phyloP scores from a whole-genome alignment of 1,140 invertebrate species.

The Drosophila melanogaster region DNA sequence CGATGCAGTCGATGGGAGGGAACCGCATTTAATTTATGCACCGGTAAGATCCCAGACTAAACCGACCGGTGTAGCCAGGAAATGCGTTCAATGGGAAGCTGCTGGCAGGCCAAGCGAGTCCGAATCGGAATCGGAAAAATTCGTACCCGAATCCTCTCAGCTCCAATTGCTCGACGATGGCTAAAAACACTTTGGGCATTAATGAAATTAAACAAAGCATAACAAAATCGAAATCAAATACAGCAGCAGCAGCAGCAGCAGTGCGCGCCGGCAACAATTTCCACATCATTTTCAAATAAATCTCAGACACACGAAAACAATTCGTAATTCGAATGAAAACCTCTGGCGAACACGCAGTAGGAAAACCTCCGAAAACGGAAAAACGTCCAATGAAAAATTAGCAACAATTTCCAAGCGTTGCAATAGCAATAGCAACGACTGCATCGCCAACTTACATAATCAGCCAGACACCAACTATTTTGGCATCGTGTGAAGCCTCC shows the following conservation, averaged over 20 bases:
- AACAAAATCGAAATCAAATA: conserved; percentile 59
- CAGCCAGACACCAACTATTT: conserved; percentile 48
- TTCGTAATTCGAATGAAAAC: conserved; percentile 55
- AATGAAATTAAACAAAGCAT: conserved; percentile 69
- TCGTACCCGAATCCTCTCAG: conserved; percentile 7
- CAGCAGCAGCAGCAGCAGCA: conserved; percentile 12
- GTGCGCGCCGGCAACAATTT: conserved; percentile 34
- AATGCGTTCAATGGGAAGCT: conserved; percentile 25
- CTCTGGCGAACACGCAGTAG: conserved; percentile 39
- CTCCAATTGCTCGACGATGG: conserved; percentile 40
- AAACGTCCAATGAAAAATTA: conserved; percentile 57
- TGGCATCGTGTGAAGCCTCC: conserved; percentile 45
- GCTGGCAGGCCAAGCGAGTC: conserved; percentile 20
- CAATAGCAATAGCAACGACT: conserved; percentile 21
- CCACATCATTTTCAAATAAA: conserved; percentile 60
- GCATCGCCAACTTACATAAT: conserved; percentile 56
- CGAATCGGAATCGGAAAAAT: background rate
- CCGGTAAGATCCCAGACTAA: conserved; percentile 3
- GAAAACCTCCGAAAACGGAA: conserved; percentile 51
- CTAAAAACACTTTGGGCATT: conserved; percentile 40
- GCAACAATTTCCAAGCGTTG: conserved; percentile 58
- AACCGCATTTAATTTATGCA: conserved; percentile 35
- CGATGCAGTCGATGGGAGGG: conserved; percentile 20
- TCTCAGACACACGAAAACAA: conserved; percentile 64
- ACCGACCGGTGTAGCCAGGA: conserved; percentile 32